phyloP scores from a whole-genome alignment of 2,888 invertebrate species.

The Lasioglossum zephyrum region DNA sequence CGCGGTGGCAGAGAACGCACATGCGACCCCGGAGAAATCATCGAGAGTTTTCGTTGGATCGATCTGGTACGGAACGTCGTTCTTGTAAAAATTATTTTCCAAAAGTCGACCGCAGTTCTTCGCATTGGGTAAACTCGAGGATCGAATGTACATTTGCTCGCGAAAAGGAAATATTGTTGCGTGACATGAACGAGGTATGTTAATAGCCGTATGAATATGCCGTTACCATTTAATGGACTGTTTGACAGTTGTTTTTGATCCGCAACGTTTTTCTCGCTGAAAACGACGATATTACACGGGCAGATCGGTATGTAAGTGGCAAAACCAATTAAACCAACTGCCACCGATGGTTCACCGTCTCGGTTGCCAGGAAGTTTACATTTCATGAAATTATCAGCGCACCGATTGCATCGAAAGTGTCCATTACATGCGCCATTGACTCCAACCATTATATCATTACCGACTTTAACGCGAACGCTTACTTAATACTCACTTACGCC shows the following conservation, averaged over 20 bases:
- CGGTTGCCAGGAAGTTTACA: neutral
- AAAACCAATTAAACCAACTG: neutral
- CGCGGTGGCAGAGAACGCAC: conserved; percentile 53
- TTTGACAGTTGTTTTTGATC: neutral
- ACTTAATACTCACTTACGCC: neutral
- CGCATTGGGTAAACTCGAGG: neutral
- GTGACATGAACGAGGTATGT: neutral
- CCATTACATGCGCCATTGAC: conserved; percentile 11
- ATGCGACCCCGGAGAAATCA: conserved; percentile 63
- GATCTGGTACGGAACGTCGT: neutral
- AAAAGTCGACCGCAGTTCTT: neutral
- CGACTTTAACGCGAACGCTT: neutral
- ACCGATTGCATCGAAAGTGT: neutral
- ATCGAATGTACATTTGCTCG: neutral
- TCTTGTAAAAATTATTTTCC: neutral
- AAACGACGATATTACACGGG: neutral
- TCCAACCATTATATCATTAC: neutral
- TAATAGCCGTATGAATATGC: neutral
- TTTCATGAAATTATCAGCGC: neutral
- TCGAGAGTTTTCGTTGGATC: conserved; percentile 24
- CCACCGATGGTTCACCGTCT: neutral
- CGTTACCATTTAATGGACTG: neutral
- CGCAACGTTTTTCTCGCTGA: neutral
- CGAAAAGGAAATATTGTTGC: neutral
- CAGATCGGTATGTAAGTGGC: neutral